These are phyloP conservation scores for Synodontis membranacea DNA, from an alignment of 2,113 vertebrate species.

Conservation along the genomic window DNA sequence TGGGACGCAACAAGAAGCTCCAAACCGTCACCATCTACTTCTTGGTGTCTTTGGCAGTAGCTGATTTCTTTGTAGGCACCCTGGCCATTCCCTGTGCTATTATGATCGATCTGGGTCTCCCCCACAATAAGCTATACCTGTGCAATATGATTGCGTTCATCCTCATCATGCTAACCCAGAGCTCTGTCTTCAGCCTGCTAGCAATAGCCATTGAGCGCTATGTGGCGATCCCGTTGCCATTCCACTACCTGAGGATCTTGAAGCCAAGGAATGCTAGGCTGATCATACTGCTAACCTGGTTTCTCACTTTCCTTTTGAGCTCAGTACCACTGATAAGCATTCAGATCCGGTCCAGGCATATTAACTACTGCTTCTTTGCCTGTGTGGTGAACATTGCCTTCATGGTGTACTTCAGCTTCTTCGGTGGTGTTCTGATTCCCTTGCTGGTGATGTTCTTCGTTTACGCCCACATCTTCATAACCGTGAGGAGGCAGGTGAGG, in stretches of 20 bases:
- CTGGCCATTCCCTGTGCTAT: constrained; percentile 72
- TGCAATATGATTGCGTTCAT: constrained; percentile 66
- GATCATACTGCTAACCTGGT: constrained; percentile 63
- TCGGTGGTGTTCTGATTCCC: constrained; percentile 54
- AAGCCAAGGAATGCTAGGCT: constrained; percentile 64
- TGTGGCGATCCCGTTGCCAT: constrained; percentile 71
- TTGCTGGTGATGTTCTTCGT: constrained; percentile 60
- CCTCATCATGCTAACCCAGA: constrained; percentile 68
- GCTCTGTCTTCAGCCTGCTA: constrained; percentile 69
- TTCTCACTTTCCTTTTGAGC: constrained; percentile 52
- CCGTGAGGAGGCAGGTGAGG: constrained; percentile 49
- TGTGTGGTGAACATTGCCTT: constrained; percentile 57
- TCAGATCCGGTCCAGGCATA: constrained; percentile 33
- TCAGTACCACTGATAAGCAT: constrained; percentile 61
- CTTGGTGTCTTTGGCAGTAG: constrained; percentile 68
- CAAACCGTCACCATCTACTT: constrained; percentile 73
- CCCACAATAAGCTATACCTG: constrained; percentile 64
- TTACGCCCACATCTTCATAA: constrained; percentile 53
- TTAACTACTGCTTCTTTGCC: constrained; percentile 60
- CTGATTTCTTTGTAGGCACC: constrained; percentile 68
- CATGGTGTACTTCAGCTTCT: constrained; percentile 64
- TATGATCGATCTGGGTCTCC: constrained; percentile 65
- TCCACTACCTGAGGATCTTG: constrained; percentile 68
- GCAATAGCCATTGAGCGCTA: constrained; percentile 71
- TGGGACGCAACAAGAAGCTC: constrained; percentile 64